phyloP scores from a whole-genome alignment of 2,888 invertebrate species.

The Megamerina dolium region DNA sequence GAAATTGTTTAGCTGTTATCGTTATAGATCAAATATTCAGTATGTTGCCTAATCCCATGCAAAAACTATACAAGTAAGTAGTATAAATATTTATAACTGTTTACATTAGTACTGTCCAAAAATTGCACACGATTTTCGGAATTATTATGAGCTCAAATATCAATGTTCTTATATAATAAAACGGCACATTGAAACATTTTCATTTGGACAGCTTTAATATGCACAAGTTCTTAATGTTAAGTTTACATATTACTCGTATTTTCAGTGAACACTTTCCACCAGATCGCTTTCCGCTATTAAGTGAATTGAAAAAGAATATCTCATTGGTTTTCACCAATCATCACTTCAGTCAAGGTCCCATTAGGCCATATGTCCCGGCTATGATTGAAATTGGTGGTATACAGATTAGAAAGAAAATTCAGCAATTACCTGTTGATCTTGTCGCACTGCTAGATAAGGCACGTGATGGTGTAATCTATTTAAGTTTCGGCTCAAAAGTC shows the following conservation, averaged over 20 bases:
- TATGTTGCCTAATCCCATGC: too few species aligned
- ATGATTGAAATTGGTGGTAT: constrained; percentile 34
- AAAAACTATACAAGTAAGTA: too few species aligned
- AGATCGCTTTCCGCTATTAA: constrained; percentile 25
- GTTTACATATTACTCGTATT: background rate
- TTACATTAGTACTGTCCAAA: too few species aligned
- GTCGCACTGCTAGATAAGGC: constrained; percentile 25
- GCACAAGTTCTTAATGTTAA: too few species aligned
- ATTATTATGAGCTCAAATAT: too few species aligned
- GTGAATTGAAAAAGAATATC: constrained; percentile 26
- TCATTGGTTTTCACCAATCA: constrained; percentile 30
- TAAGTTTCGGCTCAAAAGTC: constrained; percentile 42
- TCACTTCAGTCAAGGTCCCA: constrained; percentile 28
- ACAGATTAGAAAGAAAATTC: constrained; percentile 26
- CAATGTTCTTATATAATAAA: too few species aligned
- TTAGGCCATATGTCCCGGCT: constrained; percentile 30
- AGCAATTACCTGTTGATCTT: constrained; percentile 24
- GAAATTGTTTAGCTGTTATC: constrained; percentile 17
- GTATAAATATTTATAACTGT: too few species aligned
- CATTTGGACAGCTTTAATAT: too few species aligned
- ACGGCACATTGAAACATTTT: too few species aligned
- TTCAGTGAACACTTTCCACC: constrained; percentile 26
- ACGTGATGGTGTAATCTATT: constrained; percentile 23
- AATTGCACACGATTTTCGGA: too few species aligned
- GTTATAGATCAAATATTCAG: too few species aligned